Evolutionary conservation across 2,113 vertebrate genomes (phyloP), one percentile per base, ranked within the genome.

Genomic region (Fukomys damarensis): DNA sequence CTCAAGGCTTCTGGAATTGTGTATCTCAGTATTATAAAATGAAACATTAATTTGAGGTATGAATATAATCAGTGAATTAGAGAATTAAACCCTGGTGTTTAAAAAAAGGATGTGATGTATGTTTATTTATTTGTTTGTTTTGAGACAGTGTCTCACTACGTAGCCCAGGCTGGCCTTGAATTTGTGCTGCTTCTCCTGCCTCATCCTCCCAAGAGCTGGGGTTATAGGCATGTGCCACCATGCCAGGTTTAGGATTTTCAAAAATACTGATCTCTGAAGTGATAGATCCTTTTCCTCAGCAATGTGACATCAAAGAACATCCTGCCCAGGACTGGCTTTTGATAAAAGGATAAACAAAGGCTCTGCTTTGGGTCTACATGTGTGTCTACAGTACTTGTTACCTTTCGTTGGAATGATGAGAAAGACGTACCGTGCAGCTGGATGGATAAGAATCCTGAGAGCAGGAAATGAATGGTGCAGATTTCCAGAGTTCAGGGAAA

Each of bases 301-400:
- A 43, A 20, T 80, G 22, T 87, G 81, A 56, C 17, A 56, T 63
- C 54, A 56, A 74, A 72, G 72, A 84, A 86, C 43, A 89, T 49
- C 32, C 7, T 38, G 32, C 22, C 38, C 1, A 9, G 6, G 24
- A 1, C 70, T 84, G 54, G 2, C 46, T 81, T 89, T 52, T 61
- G 41, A 41, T 58, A 28, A n/a, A 32, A 38, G 38, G 28, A 19
- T 76, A 20, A 76, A 61, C 72, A 70, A 52, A 76, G 84, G 30
- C n/a, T 95, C 89, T 92, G 56, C 12, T 41, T 72, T 46, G 88
- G 58, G 66, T 76, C 93, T n/a, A n/a, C n/a, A n/a, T 56, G 17
- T 76, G 19, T 16, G 8, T n/a, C 46, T 28, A 66, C 32, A 92
- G 49, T 43, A 46, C 68, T 68, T 30, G 68, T 41, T 59, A 77